phyloP scores from a whole-genome alignment of 1,140 invertebrate genomes.

The Drosophila auraria region DNA sequence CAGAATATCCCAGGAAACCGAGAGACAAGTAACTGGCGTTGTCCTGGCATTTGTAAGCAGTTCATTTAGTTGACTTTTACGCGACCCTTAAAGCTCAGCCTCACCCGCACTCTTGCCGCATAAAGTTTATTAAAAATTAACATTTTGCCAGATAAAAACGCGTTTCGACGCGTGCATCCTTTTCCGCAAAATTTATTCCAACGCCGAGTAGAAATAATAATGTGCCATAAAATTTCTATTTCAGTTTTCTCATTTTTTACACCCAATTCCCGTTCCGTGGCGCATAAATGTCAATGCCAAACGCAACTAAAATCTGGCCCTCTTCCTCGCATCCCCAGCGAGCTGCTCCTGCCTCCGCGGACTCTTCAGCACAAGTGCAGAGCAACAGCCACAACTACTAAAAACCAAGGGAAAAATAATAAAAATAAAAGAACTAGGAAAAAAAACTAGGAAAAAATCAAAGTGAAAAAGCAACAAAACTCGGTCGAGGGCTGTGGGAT shows the following conservation, averaged over 20 bases:
- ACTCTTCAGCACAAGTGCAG: slow-evolving; percentile 29
- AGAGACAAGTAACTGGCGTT: not conserved
- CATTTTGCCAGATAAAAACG: slow-evolving; percentile 27
- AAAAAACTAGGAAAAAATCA: slow-evolving; percentile 34
- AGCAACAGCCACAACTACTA: slow-evolving; percentile 8
- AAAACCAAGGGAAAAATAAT: slow-evolving; percentile 16
- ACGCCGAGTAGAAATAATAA: slow-evolving; percentile 44
- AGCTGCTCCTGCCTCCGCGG: slow-evolving; percentile 9
- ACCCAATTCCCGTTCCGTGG: slow-evolving; percentile 20
- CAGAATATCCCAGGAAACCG: not conserved
- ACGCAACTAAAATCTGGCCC: slow-evolving; percentile 44
- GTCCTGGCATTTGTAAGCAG: slow-evolving; percentile 32
- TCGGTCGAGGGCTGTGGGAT: slow-evolving; percentile 65
- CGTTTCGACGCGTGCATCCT: slow-evolving; percentile 24
- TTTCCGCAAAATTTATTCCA: slow-evolving; percentile 54
- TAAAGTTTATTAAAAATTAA: slow-evolving; percentile 44
- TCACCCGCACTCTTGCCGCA: slow-evolving; percentile 8
- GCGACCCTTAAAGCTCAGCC: slow-evolving; percentile 7
- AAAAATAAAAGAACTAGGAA: slow-evolving; percentile 42
- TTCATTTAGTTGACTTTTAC: slow-evolving; percentile 36
- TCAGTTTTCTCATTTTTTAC: slow-evolving; percentile 14
- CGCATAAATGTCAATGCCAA: slow-evolving; percentile 60
- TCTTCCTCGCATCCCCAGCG: not conserved
- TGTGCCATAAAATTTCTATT: slow-evolving; percentile 43
- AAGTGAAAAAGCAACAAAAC: slow-evolving; percentile 55